phyloP scores from a whole-genome alignment of 2,888 invertebrate genomes.

The Cordylochernes scorpioides region DNA sequence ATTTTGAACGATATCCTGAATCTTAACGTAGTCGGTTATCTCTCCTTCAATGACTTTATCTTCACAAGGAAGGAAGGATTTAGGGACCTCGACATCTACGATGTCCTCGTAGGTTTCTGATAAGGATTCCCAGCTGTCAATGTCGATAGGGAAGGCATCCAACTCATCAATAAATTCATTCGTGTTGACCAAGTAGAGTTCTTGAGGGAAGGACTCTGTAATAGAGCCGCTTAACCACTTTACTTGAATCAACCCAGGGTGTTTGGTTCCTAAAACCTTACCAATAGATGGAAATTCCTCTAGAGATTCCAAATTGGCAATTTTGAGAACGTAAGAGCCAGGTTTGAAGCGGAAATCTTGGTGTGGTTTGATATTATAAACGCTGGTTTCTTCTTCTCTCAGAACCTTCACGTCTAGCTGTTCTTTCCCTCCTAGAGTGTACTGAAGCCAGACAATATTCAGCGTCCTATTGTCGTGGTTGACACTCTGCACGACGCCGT shows the following conservation, averaged over 20 bases:
- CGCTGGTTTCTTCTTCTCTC: slow-evolving; percentile 56
- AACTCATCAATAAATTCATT: slow-evolving; percentile 28
- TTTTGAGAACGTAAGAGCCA: slow-evolving; percentile 66
- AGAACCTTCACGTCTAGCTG: too few species aligned
- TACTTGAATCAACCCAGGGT: slow-evolving; percentile 51
- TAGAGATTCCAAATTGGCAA: too few species aligned
- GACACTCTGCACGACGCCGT: slow-evolving; percentile 70
- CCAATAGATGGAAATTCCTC: too few species aligned
- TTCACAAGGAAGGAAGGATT: slow-evolving; percentile 7
- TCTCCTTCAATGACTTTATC: too few species aligned
- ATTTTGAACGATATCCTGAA: too few species aligned
- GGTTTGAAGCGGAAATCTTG: slow-evolving; percentile 77
- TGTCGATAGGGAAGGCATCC: slow-evolving; percentile 19
- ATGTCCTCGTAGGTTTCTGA: too few species aligned
- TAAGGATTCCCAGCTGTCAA: slow-evolving; percentile 19
- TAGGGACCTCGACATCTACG: too few species aligned
- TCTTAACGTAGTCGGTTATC: too few species aligned
- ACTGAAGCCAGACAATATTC: slow-evolving; percentile 51
- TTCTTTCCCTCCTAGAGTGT: slow-evolving; percentile 38
- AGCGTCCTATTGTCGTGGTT: slow-evolving; percentile 37
- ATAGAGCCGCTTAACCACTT: slow-evolving; percentile 67
- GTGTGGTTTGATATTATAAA: slow-evolving; percentile 82
- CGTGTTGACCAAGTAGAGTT: slow-evolving; percentile 35
- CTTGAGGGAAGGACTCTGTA: slow-evolving; percentile 75
- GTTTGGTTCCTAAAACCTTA: slow-evolving; percentile 62